Evolutionary conservation across 1,140 invertebrate genomes (phyloP).

Genomic region (Neodiprion pinetum): DNA sequence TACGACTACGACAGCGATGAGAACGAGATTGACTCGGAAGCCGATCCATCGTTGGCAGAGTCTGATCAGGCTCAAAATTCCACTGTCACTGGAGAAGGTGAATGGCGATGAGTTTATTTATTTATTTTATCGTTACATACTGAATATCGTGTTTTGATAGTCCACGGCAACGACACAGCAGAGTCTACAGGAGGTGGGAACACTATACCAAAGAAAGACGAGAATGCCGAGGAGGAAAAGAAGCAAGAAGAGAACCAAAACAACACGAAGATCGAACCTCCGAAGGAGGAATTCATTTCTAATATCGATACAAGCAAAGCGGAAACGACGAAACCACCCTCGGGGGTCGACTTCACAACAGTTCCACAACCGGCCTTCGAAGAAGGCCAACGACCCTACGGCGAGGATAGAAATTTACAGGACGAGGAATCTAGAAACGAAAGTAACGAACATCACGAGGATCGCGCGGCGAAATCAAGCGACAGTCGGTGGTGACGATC

Average conservation of each 20-base stretch:
- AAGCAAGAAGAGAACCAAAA: constrained; percentile 21
- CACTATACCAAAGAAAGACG: constrained; percentile 24
- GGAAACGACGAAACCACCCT: background rate
- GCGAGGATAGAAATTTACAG: background rate
- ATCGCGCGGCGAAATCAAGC: too few relatives aligned
- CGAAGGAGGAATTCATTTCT: constrained; percentile 34
- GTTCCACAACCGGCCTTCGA: background rate
- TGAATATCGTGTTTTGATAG: too few relatives aligned
- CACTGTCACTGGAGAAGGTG: too few relatives aligned
- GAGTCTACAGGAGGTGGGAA: too few relatives aligned
- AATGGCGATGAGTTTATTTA: too few relatives aligned
- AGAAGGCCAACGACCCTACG: background rate
- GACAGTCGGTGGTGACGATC: background rate
- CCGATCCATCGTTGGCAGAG: background rate
- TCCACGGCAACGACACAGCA: too few relatives aligned
- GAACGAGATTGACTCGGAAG: background rate
- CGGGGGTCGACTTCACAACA: background rate
- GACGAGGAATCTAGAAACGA: background rate
- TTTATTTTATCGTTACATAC: too few relatives aligned
- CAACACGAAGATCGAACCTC: constrained; percentile 24
- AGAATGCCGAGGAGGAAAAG: constrained; percentile 28
- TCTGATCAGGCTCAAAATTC: background rate
- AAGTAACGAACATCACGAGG: background rate
- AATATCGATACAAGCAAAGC: constrained; percentile 2
- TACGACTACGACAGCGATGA: constrained; percentile 41